Evolutionary conservation across 2,113 vertebrate genomes (phyloP).

Genomic region (Chrysemys picta): DNA sequence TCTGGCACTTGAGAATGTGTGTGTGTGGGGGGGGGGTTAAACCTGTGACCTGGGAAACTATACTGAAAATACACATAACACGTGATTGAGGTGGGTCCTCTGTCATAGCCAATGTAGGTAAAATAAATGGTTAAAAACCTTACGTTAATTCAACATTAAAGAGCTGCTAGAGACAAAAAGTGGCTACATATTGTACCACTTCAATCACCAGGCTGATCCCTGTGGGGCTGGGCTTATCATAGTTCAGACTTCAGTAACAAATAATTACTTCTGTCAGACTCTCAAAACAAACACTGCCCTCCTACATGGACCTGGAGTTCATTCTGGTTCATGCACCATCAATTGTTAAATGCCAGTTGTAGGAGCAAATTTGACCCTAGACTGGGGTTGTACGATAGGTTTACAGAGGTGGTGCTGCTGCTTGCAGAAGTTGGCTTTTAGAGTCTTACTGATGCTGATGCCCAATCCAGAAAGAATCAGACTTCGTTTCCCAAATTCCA

Average conservation of each 20-base stretch:
- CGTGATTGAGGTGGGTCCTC: background rate
- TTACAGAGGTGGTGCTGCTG: background rate
- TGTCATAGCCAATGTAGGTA: background rate
- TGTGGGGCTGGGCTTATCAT: background rate
- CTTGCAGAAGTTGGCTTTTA: background rate
- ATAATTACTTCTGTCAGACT: background rate
- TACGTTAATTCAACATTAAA: background rate
- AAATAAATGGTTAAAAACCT: background rate
- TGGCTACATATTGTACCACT: background rate
- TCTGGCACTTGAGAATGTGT: background rate
- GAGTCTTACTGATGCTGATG: background rate
- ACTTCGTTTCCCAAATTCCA: background rate
- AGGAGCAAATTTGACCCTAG: background rate
- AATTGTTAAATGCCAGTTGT: background rate
- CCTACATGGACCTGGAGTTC: background rate
- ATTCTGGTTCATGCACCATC: background rate
- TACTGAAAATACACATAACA: background rate
- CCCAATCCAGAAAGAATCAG: background rate
- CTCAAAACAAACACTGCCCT: background rate
- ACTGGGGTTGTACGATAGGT: background rate
- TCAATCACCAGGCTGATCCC: background rate
- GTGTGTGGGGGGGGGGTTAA: background rate
- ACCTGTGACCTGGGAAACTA: background rate
- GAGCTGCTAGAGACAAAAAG: background rate
- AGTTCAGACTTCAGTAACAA: background rate